These are phyloP conservation scores for Coregonus suidteri DNA, from an alignment of 2,797 vertebrate genomes.

Conservation along the genomic window DNA sequence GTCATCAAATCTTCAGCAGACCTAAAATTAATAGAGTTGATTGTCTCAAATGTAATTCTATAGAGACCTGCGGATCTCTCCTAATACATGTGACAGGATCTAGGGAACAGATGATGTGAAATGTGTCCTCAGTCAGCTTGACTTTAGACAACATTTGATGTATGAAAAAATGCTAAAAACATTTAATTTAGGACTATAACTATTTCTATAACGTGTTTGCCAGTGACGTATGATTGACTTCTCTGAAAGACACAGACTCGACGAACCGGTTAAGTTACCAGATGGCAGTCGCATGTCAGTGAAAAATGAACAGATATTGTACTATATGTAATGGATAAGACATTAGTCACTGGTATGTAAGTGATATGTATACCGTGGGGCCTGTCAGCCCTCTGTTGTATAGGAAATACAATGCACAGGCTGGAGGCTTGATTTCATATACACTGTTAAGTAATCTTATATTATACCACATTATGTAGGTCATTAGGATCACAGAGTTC, in stretches of 20 bases:
- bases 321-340: background rate
- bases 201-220: background rate
- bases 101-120: slow-evolving; percentile 18
- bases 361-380: background rate
- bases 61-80: background rate
- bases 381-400: background rate
- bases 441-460: too few relatives aligned
- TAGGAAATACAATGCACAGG: slow-evolving; percentile 9
- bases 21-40: background rate
- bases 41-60: slow-evolving; percentile 3
- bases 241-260: background rate
- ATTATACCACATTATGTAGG: background rate
- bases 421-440: background rate
- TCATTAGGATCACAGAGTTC: background rate
- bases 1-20: background rate
- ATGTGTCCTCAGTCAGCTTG: background rate
- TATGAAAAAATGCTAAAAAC: background rate
- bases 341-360: background rate
- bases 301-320: background rate
- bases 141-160: background rate
- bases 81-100: background rate
- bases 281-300: background rate
- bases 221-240: background rate
- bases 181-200: background rate
- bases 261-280: background rate